Percentiles rank a stretch among this genome's conserved stretches.
These are phyloP conservation scores for Pentalonia nigronervosa DNA, from an alignment of 1,140 invertebrate genomes.

Conservation along the genomic window DNA sequence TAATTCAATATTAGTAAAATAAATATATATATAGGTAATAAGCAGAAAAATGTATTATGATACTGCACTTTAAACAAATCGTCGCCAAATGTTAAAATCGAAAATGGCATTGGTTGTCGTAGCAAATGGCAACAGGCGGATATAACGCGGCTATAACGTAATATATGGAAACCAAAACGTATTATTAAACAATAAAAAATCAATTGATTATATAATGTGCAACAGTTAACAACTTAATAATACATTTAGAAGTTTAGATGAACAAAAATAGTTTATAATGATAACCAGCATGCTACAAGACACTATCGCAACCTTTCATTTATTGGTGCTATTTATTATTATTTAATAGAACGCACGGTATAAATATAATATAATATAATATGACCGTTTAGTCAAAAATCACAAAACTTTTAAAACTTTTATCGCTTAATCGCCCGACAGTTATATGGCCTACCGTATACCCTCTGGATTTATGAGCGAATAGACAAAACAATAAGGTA, in stretches of 20 bases:
- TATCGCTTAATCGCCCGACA: not conserved
- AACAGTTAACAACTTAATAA: not conserved
- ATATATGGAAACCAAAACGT: not conserved
- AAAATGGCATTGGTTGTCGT: not conserved
- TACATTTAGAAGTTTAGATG: not conserved
- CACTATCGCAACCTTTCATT: not conserved
- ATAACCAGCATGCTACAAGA: not conserved
- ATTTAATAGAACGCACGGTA: not conserved
- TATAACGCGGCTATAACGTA: not conserved
- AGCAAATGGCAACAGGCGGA: not conserved
- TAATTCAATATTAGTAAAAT: too few relatives aligned
- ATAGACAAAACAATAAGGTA: too few relatives aligned
- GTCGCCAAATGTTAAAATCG: not conserved
- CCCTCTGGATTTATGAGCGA: too few relatives aligned
- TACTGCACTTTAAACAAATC: not conserved
- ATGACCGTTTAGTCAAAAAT: not conserved
- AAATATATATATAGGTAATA: not conserved
- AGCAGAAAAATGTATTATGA: not conserved
- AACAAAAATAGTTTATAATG: not conserved
- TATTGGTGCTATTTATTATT: not conserved
- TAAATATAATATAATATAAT: not conserved
- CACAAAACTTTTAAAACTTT: not conserved
- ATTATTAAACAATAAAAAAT: slow-evolving; percentile 20
- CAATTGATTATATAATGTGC: not conserved
- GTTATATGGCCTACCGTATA: too few relatives aligned